phyloP scores from a whole-genome alignment of 2,888 invertebrate species.

The Archaeoteleia sp. region DNA sequence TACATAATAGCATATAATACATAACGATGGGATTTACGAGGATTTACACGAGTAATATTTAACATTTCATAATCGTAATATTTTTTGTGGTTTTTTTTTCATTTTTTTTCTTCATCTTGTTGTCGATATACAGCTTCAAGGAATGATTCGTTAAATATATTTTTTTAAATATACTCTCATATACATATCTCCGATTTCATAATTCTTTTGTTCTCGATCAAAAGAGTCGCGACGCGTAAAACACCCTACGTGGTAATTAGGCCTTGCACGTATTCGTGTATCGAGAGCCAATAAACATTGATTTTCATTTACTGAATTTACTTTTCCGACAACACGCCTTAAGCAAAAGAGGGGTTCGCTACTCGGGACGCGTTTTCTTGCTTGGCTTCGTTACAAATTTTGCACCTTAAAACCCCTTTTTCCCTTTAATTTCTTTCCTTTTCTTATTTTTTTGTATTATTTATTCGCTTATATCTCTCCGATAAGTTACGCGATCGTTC shows the following conservation, averaged over 20 bases:
- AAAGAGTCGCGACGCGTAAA: conserved; percentile 57
- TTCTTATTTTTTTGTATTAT: conserved; percentile 4
- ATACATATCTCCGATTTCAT: neutral
- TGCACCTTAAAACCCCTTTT: conserved; percentile 43
- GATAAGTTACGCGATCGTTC: conserved; percentile 49
- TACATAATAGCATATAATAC: conserved; percentile 61
- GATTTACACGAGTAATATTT: conserved; percentile 68
- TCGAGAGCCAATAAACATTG: conserved; percentile 67
- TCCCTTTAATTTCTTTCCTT: conserved; percentile 1
- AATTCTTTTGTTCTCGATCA: conserved; percentile 50
- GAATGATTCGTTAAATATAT: conserved; percentile 72
- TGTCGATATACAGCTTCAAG: conserved; percentile 70
- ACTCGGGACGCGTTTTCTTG: conserved; percentile 9
- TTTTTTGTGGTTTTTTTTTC: conserved; percentile 46
- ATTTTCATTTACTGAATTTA: conserved; percentile 1
- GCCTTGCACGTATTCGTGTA: conserved; percentile 67
- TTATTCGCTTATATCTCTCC: conserved; percentile 11
- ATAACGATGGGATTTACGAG: conserved; percentile 68
- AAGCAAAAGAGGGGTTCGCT: conserved; percentile 23
- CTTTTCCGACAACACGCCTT: conserved; percentile 25
- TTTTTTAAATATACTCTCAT: conserved; percentile 55
- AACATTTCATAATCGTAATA: conserved; percentile 70
- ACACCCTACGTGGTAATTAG: conserved; percentile 64
- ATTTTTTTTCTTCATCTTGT: conserved; percentile 14
- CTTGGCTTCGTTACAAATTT: conserved; percentile 29